Evolutionary conservation across 2,888 invertebrate genomes (phyloP), one percentile per base, ranked within the genome.

Genomic region (Seira ritae): DNA sequence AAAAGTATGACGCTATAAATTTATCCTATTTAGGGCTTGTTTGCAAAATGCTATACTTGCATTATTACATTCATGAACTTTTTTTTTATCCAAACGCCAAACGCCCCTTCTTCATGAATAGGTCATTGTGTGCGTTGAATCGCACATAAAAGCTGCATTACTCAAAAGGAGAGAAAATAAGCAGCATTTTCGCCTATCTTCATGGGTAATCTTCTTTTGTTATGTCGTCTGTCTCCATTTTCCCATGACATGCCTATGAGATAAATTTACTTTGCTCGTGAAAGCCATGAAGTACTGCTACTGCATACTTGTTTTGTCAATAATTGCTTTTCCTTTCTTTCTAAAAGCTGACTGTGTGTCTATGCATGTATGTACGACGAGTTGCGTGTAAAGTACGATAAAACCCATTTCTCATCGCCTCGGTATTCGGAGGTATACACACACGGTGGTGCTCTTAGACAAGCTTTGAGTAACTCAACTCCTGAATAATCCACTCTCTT

Each of bases 231-330:
- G 50, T 50, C 50, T 50, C 50, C 50, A 50, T 50, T 50, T 50
- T 50, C 50, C 17, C 50, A 50, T 50, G 50, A 50, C 50, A 50
- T 50, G 50, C 50, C 17, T 50, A 50, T n/a, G 50, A 50, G 50
- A 50, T 50, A 50, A 50, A 50, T 50, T 15, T n/a, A n/a, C 50
- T 50, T 50, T 50, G 15, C 12, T n/a, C 50, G 50, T 50, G 50
- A 50, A 50, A 50, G 50, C 50, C 50, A 50, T 31, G 31, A 50
- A 50, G 50, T 50, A 15, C 31, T 31, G 31, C 31, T 31, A 31
- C 8, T 50, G 12, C 50, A 50, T 50, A 65, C 68, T 23, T 55
- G 76, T 76, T 76, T 76, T 76, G 76, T 76, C 76, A 76, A 76
- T 76, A 76, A 74, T 74, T 17, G 74, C 46, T 46, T 37, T 46